Conservation (phyloP, 2,888 invertebrate species). For the Anthrax anthrax region DNA sequence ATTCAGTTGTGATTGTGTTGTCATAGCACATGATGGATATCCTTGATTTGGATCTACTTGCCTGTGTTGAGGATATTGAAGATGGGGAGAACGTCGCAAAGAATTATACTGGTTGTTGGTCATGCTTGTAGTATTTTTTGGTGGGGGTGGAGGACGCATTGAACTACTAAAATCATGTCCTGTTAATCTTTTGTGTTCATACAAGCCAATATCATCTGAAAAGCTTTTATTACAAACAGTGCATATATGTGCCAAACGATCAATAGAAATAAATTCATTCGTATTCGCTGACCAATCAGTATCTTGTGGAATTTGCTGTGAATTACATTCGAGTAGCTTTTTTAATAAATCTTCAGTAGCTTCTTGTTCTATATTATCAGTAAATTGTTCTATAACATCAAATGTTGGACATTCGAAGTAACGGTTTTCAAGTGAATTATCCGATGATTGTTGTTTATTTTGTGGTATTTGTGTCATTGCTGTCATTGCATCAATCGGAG, state of each 20-base stretch:
- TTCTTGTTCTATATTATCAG: conserved; percentile 13
- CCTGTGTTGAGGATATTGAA: not conserved
- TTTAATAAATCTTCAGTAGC: conserved; percentile 16
- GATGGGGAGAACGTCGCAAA: not conserved
- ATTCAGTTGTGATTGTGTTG: not conserved
- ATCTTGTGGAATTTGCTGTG: conserved; percentile 28
- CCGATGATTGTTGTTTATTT: not conserved
- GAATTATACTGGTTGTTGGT: not conserved
- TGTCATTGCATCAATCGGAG: conserved; percentile 11
- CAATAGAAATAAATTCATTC: conserved; percentile 50
- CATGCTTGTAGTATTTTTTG: conserved; percentile 4
- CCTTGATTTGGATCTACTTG: not conserved
- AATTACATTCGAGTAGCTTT: conserved; percentile 12
- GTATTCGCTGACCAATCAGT: conserved; percentile 14
- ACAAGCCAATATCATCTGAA: conserved; percentile 17
- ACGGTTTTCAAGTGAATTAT: conserved; percentile 11
- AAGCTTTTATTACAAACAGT: conserved; percentile 33
- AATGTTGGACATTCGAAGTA: conserved; percentile 19
- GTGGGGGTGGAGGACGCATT: conserved; percentile 10
- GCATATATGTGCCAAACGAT: conserved; percentile 30
- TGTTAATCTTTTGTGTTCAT: conserved; percentile 20
- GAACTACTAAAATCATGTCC: conserved; percentile 16
- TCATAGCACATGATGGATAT: not conserved
- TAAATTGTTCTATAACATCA: conserved; percentile 17
- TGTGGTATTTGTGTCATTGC: conserved; percentile 10